A percentile compares a stretch with the other conserved stretches of the same genome.
phyloP scores from a whole-genome alignment of 2,797 vertebrate genomes.

The Cryptoblepharus egeriae region DNA sequence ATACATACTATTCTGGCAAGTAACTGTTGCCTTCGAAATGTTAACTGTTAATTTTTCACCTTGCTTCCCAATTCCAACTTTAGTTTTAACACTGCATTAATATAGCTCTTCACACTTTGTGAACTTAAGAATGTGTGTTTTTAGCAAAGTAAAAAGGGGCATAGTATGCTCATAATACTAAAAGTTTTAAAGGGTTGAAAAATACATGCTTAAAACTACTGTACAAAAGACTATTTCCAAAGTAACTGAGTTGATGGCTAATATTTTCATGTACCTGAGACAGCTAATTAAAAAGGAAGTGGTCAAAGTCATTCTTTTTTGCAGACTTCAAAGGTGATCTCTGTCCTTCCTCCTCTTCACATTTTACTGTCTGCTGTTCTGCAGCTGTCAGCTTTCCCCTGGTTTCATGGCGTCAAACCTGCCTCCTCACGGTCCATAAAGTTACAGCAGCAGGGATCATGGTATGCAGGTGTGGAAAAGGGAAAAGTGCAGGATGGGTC shows the following conservation, averaged over 20 bases:
- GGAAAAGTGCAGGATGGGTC: slow-evolving; percentile 70
- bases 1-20: not conserved
- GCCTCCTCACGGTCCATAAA: slow-evolving; percentile 85
- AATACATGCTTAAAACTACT: not conserved
- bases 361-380: slow-evolving; percentile 82
- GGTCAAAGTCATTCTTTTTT: slow-evolving; percentile 78
- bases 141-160: slow-evolving; percentile 9
- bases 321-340: slow-evolving; percentile 81
- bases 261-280: slow-evolving; percentile 72
- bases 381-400: slow-evolving; percentile 77
- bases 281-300: slow-evolving; percentile 77
- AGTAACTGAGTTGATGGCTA: slow-evolving; percentile 24
- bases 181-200: not conserved
- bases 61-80: slow-evolving; percentile 37
- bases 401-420: slow-evolving; percentile 80
- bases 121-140: slow-evolving; percentile 28
- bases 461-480: slow-evolving; percentile 79
- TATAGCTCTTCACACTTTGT: slow-evolving; percentile 48
- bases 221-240: slow-evolving; percentile 15
- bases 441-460: slow-evolving; percentile 72
- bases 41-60: slow-evolving; percentile 57
- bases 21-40: slow-evolving; percentile 35
- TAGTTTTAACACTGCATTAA: slow-evolving; percentile 42
- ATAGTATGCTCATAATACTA: not conserved
- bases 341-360: slow-evolving; percentile 78